Conservation (phyloP, 2,888 invertebrate species). For the Perdita meconis region DNA sequence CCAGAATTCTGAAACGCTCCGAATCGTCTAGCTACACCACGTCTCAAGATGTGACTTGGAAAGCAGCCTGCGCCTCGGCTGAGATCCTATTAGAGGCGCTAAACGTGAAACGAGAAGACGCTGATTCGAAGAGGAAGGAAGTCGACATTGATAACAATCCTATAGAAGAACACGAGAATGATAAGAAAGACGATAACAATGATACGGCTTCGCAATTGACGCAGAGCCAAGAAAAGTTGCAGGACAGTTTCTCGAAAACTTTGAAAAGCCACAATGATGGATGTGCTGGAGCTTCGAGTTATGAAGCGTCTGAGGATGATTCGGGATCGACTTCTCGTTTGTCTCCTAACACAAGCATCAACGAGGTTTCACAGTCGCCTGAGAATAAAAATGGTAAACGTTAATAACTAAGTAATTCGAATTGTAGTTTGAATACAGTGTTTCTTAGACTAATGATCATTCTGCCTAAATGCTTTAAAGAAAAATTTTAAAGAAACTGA, state of each 20-base stretch:
- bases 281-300: slow-evolving; percentile 66
- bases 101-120: slow-evolving; percentile 72
- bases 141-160: not conserved
- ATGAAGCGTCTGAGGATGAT: slow-evolving; percentile 77
- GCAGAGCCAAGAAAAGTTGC: slow-evolving; percentile 4
- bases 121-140: not conserved
- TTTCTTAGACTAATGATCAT: too few relatives aligned
- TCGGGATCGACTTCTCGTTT: slow-evolving; percentile 71
- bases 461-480: too few relatives aligned
- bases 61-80: slow-evolving; percentile 81
- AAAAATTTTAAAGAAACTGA: too few relatives aligned
- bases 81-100: slow-evolving; percentile 79
- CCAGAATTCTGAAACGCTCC: slow-evolving; percentile 63
- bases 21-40: slow-evolving; percentile 50
- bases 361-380: slow-evolving; percentile 47
- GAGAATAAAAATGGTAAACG: slow-evolving; percentile 65
- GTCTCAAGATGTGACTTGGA: slow-evolving; percentile 77
- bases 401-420: not conserved
- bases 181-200: not conserved
- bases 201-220: not conserved
- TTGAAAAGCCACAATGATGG: slow-evolving; percentile 46
- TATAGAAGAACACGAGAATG: slow-evolving; percentile 5
- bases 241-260: slow-evolving; percentile 23
- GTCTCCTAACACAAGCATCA: slow-evolving; percentile 54
- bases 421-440: not conserved